phyloP scores from a whole-genome alignment of 2,113 vertebrate genomes.

The Upupa epops region DNA sequence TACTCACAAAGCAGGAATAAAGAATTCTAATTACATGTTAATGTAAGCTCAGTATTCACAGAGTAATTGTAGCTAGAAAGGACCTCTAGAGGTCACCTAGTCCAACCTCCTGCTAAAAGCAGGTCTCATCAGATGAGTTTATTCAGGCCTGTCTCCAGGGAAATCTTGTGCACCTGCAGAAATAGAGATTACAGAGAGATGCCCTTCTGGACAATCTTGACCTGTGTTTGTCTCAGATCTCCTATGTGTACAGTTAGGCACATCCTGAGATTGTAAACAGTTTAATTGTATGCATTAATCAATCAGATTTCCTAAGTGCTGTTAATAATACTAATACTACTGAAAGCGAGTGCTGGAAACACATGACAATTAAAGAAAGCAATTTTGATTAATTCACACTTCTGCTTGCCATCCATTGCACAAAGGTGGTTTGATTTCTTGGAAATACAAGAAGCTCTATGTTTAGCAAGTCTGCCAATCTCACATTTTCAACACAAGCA shows the following conservation, averaged over 20 bases:
- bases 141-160: background rate
- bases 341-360: background rate
- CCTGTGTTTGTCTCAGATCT: background rate
- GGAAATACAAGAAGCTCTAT: background rate
- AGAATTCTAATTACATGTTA: background rate
- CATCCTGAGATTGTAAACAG: background rate
- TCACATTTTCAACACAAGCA: background rate
- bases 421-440: background rate
- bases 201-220: background rate
- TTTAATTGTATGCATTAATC: background rate
- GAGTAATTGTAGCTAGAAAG: background rate
- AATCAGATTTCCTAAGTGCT: background rate
- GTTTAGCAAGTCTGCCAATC: background rate
- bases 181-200: background rate
- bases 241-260: background rate
- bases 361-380: background rate
- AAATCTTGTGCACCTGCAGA: background rate
- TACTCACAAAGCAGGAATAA: conserved; percentile 4
- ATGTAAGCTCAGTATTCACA: background rate
- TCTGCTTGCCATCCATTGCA: background rate
- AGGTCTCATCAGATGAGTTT: background rate
- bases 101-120: background rate
- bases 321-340: background rate
- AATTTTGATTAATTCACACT: background rate
- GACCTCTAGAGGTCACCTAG: background rate